Evolutionary conservation across 2,113 vertebrate genomes (phyloP).

Genomic region (Montifringilla adamsi): DNA sequence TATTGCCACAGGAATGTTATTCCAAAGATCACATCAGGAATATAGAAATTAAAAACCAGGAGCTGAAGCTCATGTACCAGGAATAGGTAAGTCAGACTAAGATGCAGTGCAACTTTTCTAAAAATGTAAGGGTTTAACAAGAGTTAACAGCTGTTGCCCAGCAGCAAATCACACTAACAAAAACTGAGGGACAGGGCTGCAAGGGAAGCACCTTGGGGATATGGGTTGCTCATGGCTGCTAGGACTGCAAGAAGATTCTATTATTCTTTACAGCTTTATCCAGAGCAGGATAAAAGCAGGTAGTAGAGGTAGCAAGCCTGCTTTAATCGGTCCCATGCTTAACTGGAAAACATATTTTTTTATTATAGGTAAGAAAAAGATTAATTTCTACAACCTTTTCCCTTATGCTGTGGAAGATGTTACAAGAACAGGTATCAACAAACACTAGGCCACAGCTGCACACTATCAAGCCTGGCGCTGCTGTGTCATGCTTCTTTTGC

Average conservation of each 20-base stretch:
- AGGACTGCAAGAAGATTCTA: not conserved
- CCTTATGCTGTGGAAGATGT: not conserved
- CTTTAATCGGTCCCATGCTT: not conserved
- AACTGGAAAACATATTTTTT: not conserved
- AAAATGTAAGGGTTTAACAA: not conserved
- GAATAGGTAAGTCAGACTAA: not conserved
- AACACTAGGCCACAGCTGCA: not conserved
- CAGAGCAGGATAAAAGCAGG: not conserved
- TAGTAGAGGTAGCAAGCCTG: not conserved
- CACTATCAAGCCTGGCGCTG: accelerated
- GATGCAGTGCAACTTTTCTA: not conserved
- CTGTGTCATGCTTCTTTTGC: not conserved
- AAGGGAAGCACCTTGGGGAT: not conserved
- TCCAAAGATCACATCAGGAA: not conserved
- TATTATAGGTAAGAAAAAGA: not conserved
- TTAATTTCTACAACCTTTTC: not conserved
- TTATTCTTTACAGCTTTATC: not conserved
- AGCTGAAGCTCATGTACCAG: not conserved
- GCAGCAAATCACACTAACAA: not conserved
- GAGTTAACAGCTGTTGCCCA: not conserved
- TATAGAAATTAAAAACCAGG: not conserved
- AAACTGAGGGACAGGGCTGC: not conserved
- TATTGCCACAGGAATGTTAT: not conserved
- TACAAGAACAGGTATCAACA: not conserved
- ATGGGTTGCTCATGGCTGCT: not conserved